Conservation (phyloP, 2,888 invertebrate species). For the Drosophila percnosoma region DNA sequence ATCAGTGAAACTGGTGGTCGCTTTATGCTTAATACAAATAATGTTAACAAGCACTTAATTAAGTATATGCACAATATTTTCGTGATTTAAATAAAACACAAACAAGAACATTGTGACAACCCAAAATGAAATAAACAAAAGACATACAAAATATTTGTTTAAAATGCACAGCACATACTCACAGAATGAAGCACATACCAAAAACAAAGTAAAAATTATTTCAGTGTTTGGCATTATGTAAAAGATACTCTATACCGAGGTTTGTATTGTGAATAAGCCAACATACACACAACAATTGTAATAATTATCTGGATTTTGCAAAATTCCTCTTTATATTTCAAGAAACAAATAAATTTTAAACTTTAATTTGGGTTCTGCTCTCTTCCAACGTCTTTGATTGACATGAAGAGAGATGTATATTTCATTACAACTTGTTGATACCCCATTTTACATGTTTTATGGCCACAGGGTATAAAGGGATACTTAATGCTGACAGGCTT, state of each 20-base stretch:
- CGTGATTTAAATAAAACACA: slow-evolving; percentile 74
- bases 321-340: neutral
- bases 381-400: neutral
- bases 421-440: neutral
- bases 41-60: slow-evolving; percentile 77
- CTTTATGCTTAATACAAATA: slow-evolving; percentile 64
- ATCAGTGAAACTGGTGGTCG: slow-evolving; percentile 33
- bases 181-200: slow-evolving; percentile 15
- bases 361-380: neutral
- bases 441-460: neutral
- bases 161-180: slow-evolving; percentile 66
- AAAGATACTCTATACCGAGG: slow-evolving; percentile 5
- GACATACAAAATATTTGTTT: slow-evolving; percentile 46
- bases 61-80: slow-evolving; percentile 73
- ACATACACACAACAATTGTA: neutral
- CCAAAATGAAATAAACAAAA: slow-evolving; percentile 22
- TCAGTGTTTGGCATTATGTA: neutral
- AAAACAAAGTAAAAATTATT: slow-evolving; percentile 21
- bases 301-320: neutral
- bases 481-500: slow-evolving; percentile 59
- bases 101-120: slow-evolving; percentile 35
- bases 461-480: slow-evolving; percentile 25
- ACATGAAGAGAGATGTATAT: neutral
- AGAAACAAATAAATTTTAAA: neutral
- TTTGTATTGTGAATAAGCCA: neutral